A percentile compares a stretch with the other conserved stretches of the same genome.
These are phyloP conservation scores for Falco novaeseelandiae DNA, from an alignment of 2,797 vertebrate species.

Conservation along the genomic window DNA sequence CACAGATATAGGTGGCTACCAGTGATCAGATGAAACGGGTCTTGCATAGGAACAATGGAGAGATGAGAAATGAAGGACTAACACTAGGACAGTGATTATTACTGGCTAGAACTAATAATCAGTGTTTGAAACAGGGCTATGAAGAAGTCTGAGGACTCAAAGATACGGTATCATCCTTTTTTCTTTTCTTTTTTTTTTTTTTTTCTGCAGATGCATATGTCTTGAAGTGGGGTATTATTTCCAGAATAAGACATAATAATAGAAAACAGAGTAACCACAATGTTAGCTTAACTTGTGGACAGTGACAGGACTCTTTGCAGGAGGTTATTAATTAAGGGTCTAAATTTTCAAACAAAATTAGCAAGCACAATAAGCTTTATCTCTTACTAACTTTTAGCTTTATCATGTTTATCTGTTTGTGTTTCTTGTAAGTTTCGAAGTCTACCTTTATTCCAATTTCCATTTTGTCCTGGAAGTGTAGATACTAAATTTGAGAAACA, in stretches of 20 bases:
- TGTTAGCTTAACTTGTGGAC: background rate
- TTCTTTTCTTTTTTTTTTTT: background rate
- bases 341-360: background rate
- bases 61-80: background rate
- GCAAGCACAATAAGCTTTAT: background rate
- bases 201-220: background rate
- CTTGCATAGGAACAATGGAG: background rate
- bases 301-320: background rate
- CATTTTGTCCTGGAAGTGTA: background rate
- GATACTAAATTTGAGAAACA: background rate
- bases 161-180: background rate
- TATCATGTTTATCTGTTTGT: background rate
- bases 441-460: background rate
- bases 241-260: background rate
- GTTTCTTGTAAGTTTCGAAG: background rate
- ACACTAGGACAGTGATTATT: background rate
- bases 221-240: background rate
- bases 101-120: background rate
- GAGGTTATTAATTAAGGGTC: background rate
- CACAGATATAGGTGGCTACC: background rate
- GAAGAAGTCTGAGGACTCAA: background rate
- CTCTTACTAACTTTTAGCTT: background rate
- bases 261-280: background rate
- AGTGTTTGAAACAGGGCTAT: background rate
- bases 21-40: background rate